Conservation (phyloP, 2,797 vertebrate species). For the Tenualosa ilisha region DNA sequence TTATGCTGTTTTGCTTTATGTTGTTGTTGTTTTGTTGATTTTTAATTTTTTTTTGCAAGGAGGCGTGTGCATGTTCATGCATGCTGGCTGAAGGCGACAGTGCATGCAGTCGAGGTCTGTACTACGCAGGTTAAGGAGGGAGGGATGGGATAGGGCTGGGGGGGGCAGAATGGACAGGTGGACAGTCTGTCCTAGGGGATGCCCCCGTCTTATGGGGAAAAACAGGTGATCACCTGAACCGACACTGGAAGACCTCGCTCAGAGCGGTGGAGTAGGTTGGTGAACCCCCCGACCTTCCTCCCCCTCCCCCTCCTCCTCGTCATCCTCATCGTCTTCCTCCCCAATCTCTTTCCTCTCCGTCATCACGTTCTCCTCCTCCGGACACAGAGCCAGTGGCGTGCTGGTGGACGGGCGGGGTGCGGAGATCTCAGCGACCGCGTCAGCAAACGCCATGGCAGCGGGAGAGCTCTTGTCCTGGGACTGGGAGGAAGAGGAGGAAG, state of each 20-base stretch:
- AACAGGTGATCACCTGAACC: background rate
- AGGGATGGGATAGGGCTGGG: background rate
- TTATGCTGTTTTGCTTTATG: background rate
- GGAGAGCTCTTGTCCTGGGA: constrained; percentile 81
- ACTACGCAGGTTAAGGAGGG: background rate
- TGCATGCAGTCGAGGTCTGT: constrained; percentile 22
- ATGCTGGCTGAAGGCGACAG: constrained; percentile 55
- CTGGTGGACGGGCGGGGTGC: constrained; percentile 70
- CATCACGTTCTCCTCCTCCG: constrained; percentile 56
- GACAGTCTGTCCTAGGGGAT: too few relatives aligned
- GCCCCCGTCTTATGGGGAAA: background rate
- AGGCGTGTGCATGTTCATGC: constrained; percentile 62
- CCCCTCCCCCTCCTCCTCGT: background rate
- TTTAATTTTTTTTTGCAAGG: constrained; percentile 38
- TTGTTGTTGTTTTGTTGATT: constrained; percentile 23
- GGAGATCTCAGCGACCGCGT: constrained; percentile 57
- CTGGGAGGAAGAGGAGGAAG: constrained; percentile 91
- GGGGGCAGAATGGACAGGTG: constrained; percentile 18
- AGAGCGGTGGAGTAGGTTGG: background rate
- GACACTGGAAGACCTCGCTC: background rate
- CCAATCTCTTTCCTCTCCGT: background rate
- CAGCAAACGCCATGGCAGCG: constrained; percentile 29
- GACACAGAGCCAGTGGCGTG: constrained; percentile 59
- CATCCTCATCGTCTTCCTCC: background rate
- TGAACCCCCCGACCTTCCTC: background rate